A percentile compares a stretch with the other conserved stretches of the same genome.
These are phyloP conservation scores for Acrocephalus arundinaceus DNA, from an alignment of 2,113 vertebrate genomes.

Conservation along the genomic window DNA sequence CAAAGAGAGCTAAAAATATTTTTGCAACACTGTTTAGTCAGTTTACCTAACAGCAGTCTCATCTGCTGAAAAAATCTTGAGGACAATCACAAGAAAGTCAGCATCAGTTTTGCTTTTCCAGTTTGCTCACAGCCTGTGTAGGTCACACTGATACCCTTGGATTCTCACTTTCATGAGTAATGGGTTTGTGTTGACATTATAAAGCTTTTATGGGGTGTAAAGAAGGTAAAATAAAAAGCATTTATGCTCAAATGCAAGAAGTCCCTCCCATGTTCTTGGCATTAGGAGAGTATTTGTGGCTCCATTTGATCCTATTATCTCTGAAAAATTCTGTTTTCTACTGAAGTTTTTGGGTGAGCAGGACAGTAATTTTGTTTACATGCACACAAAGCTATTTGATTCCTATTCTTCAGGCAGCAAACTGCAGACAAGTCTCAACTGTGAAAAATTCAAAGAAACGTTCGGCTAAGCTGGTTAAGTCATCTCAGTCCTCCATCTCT, in stretches of 20 bases:
- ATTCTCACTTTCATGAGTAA: not conserved
- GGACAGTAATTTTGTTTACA: not conserved
- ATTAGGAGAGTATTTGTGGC: not conserved
- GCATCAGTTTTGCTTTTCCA: not conserved
- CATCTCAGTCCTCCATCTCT: not conserved
- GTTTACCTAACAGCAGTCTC: not conserved
- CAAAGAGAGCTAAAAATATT: not conserved
- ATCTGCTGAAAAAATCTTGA: not conserved
- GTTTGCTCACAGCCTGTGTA: not conserved
- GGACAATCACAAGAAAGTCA: not conserved
- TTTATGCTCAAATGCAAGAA: not conserved
- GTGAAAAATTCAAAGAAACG: not conserved
- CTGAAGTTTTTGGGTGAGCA: not conserved
- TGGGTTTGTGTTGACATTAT: not conserved
- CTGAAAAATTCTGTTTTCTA: not conserved
- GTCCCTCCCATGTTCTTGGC: not conserved
- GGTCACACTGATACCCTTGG: not conserved
- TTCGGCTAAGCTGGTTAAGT: not conserved
- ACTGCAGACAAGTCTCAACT: not conserved
- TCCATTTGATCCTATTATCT: accelerated
- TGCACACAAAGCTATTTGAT: not conserved
- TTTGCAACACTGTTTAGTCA: not conserved
- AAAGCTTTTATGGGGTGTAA: not conserved
- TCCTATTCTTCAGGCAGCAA: not conserved
- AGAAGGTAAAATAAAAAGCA: not conserved